Evolutionary conservation across 2,888 invertebrate genomes (phyloP).

Genomic region (Keiferia lycopersicella): DNA sequence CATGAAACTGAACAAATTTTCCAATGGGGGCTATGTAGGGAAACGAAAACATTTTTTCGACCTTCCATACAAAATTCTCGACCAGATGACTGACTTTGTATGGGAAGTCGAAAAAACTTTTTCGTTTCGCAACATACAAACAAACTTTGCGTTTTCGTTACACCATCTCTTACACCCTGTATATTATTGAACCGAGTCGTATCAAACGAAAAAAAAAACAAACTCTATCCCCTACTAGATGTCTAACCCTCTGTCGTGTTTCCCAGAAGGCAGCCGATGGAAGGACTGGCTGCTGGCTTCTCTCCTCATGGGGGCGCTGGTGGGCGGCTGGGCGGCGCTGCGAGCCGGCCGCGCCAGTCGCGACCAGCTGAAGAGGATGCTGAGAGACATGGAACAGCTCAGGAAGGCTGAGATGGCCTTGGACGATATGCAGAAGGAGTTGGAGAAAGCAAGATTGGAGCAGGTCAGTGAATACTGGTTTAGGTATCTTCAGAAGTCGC

Average conservation of each 20-base stretch:
- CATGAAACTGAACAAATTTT: too few species aligned
- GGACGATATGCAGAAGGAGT: constrained; percentile 90
- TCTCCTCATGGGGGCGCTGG: constrained; percentile 90
- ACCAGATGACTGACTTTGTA: too few species aligned
- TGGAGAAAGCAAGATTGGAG: constrained; percentile 91
- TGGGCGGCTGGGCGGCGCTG: constrained; percentile 95
- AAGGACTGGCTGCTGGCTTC: constrained; percentile 95
- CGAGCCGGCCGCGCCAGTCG: constrained; percentile 94
- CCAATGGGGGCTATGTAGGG: too few species aligned
- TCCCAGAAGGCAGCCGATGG: constrained; percentile 88
- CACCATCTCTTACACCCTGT: too few species aligned
- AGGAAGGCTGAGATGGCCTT: constrained; percentile 94
- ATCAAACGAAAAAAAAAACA: not conserved
- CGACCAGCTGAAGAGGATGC: constrained; percentile 93
- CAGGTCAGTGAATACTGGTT: constrained; percentile 58
- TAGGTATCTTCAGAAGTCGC: not conserved
- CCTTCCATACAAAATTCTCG: too few species aligned
- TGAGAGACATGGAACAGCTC: constrained; percentile 95
- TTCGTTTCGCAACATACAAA: too few species aligned
- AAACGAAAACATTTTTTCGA: too few species aligned
- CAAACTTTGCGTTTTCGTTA: too few species aligned
- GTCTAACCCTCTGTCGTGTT: constrained; percentile 25
- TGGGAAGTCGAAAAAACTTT: too few species aligned
- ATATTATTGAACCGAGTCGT: too few species aligned
- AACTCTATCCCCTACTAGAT: not conserved